Evolutionary conservation across 2,888 invertebrate species (phyloP).

Genomic region (Tetragonisca angustula): DNA sequence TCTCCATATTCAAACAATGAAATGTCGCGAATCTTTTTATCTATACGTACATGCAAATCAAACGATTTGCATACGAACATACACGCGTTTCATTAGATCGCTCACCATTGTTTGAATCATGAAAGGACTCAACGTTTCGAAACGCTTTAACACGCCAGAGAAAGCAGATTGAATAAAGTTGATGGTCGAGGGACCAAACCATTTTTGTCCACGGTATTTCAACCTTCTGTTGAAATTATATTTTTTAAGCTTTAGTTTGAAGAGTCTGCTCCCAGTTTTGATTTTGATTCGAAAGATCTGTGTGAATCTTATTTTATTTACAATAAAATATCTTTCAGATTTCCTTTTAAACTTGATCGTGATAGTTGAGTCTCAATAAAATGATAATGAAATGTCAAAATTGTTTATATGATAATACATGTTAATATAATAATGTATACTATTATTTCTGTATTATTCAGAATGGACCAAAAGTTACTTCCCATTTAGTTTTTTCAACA

Average conservation of each 20-base stretch:
- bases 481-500: too few species aligned
- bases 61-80: slow-evolving; percentile 16
- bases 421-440: too few species aligned
- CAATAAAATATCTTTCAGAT: too few species aligned
- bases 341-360: too few species aligned
- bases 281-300: not conserved
- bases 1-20: slow-evolving; percentile 25
- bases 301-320: too few species aligned
- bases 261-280: not conserved
- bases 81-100: slow-evolving; percentile 10
- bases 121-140: slow-evolving; percentile 10
- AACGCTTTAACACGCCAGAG: not conserved
- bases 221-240: not conserved
- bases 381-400: too few species aligned
- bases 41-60: not conserved
- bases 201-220: not conserved
- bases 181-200: not conserved
- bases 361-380: too few species aligned
- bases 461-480: too few species aligned
- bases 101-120: slow-evolving; percentile 17
- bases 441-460: too few species aligned
- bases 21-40: not conserved
- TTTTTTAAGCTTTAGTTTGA: too few species aligned
- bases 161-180: slow-evolving; percentile 9
- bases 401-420: too few species aligned